Base-by-base conservation (phyloP, 2,113 vertebrate genomes). In the Numenius arquata region DNA sequence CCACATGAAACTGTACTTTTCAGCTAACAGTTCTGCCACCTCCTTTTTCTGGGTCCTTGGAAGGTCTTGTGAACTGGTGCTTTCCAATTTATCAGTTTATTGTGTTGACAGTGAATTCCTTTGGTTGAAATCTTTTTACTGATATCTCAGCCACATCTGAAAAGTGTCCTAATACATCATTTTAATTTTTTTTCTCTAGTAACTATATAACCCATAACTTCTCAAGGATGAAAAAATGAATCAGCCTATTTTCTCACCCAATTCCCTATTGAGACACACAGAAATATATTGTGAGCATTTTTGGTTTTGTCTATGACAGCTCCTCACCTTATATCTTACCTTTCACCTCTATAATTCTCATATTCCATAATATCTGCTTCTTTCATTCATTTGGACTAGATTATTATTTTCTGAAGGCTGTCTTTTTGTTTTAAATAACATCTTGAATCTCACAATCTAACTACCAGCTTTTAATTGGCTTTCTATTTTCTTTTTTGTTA, bases 401-500 rank as follows among this genome's bases (percentile, higher is more conserved):
- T 76, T 95, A 56, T 14, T 61, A 16, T 79, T 95, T 96, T 92
- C 74, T 59, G 55, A 92, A 95, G 55, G n/a, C 32, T 91, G 76
- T 22, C 29, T 55, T 75, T 82, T 76, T 91, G 23, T 87, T 77
- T 90, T 72, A 85, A 95, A 79, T 66, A 87, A 78, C 66, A 56
- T 66, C 56, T 95, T 95, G 83, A 85, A 89, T 13, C 50, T 87
- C 73, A n/a, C 22, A 81, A 11, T 82, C 66, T 58, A 70, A 65
- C 34, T 70, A 82, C 32, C 45, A 89, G 55, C 38, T 89, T 95
- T 90, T 94, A 95, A 88, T 89, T 89, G 53, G 65, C 52, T 78
- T 94, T 93, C 48, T 89, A 76, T 93, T 95, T 95, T 72, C 73
- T 75, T 84, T 93, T 95, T 96, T 96, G 52, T 96, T 93, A 94